Evolutionary conservation across 2,888 invertebrate species (phyloP), one percentile per base, ranked within the genome.

Genomic region (Brachypterus glaber): DNA sequence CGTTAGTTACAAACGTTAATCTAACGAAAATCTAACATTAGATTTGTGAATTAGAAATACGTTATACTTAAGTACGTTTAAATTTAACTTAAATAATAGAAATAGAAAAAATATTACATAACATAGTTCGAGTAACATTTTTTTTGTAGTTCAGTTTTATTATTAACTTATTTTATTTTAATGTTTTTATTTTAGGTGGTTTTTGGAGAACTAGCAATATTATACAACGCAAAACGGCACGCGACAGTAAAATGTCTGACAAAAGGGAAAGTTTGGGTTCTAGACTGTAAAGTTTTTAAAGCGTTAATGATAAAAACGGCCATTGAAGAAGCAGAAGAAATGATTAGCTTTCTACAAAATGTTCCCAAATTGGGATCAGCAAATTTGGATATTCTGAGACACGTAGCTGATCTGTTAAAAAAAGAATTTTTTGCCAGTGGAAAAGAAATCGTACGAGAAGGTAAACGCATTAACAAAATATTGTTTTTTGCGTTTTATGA

Each of bases 281-380:
- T 95, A 49, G 86, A 92, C 58, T 73, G 92, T 44, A 71, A 77
- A 32, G 83, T 84, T 5, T 95, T 92, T 66, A 86, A 91, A 55
- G 79, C 82, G 49, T 83, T 93, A 33, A 90, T 90, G 84, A 80
- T 90, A 60, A 77, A 81, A 49, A 84, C 84, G 4, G 89, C 88
- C 0, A 77, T 86, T 8, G 82, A 86, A 52, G 79, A 88, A 50
- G 77, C 84, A 44, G 83, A 90, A 49, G 89, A 90, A 58, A 84
- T 90, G 54, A 70, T 92, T 39, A 73, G 81, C 35, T 93, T 92
- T 64, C 69, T 95, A 15, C 73, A 77, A 37, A 83, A 85, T 17
- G 87, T 90, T 3, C 83, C 86, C 1, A 72, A 85, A 35, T 67
- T 92, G 7, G 76, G 80, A 53, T 80, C 80, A 46, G 72, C 87